phyloP scores from a whole-genome alignment of 2,888 invertebrate genomes.

The Brachylomia viminalis region DNA sequence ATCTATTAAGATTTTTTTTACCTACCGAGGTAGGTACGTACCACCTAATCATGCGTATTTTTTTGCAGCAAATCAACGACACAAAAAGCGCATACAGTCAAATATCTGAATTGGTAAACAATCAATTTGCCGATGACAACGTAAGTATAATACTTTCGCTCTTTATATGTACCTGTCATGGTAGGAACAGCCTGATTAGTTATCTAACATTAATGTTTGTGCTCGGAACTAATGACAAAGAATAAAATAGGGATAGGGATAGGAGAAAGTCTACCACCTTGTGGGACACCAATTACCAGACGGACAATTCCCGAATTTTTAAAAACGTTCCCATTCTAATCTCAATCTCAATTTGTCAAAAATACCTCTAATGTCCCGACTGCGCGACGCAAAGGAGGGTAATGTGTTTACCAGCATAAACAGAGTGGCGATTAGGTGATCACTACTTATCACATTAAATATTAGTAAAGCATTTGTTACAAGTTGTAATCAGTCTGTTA shows the following conservation, averaged over 20 bases:
- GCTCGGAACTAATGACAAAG: not conserved
- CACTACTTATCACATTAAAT: too few relatives aligned
- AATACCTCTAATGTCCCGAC: too few relatives aligned
- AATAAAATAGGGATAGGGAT: not conserved
- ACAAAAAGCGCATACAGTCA: constrained; percentile 89
- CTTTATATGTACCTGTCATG: not conserved
- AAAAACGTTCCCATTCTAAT: not conserved
- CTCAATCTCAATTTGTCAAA: not conserved
- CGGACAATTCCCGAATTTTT: not conserved
- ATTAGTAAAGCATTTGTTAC: too few relatives aligned
- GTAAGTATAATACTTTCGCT: constrained; percentile 77
- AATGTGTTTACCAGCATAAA: too few relatives aligned
- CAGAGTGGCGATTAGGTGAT: too few relatives aligned
- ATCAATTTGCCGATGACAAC: constrained; percentile 84
- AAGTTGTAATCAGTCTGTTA: too few relatives aligned
- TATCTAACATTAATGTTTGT: not conserved
- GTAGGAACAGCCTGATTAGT: not conserved
- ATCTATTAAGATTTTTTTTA: not conserved
- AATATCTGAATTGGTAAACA: constrained; percentile 84
- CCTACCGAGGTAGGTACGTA: not conserved
- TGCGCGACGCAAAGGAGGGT: too few relatives aligned
- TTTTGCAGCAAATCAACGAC: constrained; percentile 88
- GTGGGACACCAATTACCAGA: not conserved
- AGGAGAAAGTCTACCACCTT: not conserved
- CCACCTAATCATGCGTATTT: constrained; percentile 16